phyloP scores from a whole-genome alignment of 2,113 vertebrate species.

The Leucosticte australis region DNA sequence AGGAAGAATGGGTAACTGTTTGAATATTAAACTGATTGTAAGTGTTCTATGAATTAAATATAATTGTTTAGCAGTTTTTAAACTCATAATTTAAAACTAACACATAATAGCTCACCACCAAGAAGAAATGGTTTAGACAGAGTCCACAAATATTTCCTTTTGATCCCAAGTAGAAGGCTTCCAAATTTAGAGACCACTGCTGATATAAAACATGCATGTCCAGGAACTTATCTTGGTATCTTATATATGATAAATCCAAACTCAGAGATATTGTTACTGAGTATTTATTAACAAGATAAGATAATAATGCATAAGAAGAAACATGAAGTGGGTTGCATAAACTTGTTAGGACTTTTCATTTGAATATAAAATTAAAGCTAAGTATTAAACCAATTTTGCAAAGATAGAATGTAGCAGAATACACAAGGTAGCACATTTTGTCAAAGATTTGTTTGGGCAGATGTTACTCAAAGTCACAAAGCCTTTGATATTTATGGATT shows the following conservation, averaged over 20 bases:
- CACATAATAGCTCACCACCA: not conserved
- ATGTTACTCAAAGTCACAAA: not conserved
- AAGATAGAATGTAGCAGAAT: not conserved
- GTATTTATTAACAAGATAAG: not conserved
- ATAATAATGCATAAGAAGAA: not conserved
- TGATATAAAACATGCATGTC: not conserved
- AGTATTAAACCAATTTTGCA: not conserved
- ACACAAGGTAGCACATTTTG: accelerated
- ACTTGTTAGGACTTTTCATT: not conserved
- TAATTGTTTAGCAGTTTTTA: not conserved
- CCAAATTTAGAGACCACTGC: not conserved
- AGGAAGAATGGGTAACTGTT: not conserved
- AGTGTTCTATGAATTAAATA: not conserved
- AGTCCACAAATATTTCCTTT: not conserved
- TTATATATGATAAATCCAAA: not conserved
- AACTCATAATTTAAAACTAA: not conserved
- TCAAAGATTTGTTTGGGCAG: not conserved
- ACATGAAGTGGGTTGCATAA: not conserved
- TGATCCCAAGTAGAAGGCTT: not conserved
- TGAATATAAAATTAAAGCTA: not conserved
- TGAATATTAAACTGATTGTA: not conserved
- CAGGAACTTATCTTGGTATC: not conserved
- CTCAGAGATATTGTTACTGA: not conserved
- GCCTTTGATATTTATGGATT: not conserved
- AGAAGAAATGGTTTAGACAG: not conserved